Conservation (phyloP, 2,888 invertebrate genomes). For the Octonoba sinensis region DNA sequence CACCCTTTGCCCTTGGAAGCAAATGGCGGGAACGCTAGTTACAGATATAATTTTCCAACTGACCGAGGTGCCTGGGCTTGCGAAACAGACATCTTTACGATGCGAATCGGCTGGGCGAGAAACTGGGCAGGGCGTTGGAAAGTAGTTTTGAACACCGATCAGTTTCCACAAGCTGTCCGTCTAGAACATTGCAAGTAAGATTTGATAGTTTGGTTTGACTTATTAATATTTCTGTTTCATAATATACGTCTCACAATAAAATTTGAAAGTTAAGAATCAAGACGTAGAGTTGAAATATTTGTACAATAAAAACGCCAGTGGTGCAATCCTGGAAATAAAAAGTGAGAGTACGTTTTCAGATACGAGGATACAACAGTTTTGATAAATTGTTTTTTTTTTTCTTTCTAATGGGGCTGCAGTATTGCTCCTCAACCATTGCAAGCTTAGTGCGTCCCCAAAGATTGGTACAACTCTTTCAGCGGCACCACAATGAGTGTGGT, state of each 20-base stretch:
- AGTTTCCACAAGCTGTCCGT: conserved; percentile 55
- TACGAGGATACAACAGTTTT: too few relatives aligned
- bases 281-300: too few relatives aligned
- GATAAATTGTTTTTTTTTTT: too few relatives aligned
- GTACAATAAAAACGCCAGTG: too few relatives aligned
- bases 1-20: conserved; percentile 37
- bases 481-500: too few relatives aligned
- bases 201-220: not conserved
- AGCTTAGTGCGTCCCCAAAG: too few relatives aligned
- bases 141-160: conserved; percentile 58
- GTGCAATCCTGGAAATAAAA: too few relatives aligned
- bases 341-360: too few relatives aligned
- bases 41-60: conserved; percentile 46
- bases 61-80: conserved; percentile 58
- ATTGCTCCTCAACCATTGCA: too few relatives aligned
- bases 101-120: conserved; percentile 57
- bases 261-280: too few relatives aligned
- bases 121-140: conserved; percentile 61
- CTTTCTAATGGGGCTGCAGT: too few relatives aligned
- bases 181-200: conserved; percentile 62
- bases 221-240: not conserved
- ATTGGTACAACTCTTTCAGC: too few relatives aligned
- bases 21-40: conserved; percentile 31
- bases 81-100: conserved; percentile 56
- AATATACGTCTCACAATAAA: not conserved